Percentiles rank a stretch among this genome's conserved stretches.
Evolutionary conservation across 2,797 vertebrate species (phyloP).

Genomic region (Brachymystax lenok): DNA sequence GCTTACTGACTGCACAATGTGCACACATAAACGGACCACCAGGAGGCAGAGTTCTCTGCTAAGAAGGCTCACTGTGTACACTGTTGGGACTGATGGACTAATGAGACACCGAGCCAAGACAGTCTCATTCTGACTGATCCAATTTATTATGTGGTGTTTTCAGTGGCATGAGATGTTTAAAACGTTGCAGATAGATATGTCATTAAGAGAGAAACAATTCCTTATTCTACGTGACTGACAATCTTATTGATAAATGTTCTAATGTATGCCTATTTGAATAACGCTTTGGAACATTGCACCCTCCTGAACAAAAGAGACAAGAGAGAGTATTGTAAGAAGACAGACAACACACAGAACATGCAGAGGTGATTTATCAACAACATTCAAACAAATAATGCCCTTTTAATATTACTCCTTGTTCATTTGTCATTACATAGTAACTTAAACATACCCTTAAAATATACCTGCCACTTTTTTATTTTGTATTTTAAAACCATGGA

Average conservation of each 20-base stretch:
- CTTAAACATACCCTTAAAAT: not conserved
- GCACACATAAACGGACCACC: constrained; percentile 49
- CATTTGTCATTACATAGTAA: not conserved
- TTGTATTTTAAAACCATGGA: constrained; percentile 29
- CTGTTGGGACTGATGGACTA: not conserved
- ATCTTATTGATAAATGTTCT: no score
- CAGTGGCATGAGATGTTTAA: no score
- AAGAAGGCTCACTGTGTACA: constrained; percentile 19
- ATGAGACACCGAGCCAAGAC: not conserved
- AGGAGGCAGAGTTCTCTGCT: constrained; percentile 67
- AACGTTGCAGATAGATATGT: no score
- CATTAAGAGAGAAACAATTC: no score
- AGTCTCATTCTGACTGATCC: not conserved
- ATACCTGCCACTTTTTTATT: constrained; percentile 24
- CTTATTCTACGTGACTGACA: no score
- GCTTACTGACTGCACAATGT: constrained; percentile 3
- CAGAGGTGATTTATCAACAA: not conserved
- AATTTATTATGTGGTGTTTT: not conserved
- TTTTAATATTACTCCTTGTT: not conserved
- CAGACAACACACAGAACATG: not conserved
- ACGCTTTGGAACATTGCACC: not conserved
- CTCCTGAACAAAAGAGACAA: not conserved
- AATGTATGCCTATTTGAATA: no score
- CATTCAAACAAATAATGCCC: not conserved
- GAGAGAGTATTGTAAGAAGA: not conserved